Evolutionary conservation across 2,797 vertebrate genomes (phyloP).

Genomic region (Oreonectes daqikongensis): DNA sequence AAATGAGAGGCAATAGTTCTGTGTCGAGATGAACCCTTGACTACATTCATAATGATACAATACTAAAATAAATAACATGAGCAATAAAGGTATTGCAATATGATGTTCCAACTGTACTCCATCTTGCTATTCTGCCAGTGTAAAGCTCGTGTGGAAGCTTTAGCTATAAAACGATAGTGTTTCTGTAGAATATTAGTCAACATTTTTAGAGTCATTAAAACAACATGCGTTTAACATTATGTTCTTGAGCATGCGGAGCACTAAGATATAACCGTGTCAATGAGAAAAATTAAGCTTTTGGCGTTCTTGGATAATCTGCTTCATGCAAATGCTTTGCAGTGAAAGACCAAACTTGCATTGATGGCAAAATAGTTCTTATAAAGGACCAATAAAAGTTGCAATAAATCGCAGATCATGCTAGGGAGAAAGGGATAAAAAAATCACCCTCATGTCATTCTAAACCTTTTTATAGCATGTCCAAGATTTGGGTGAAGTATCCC

Average conservation of each 20-base stretch:
- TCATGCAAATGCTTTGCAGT: conserved; percentile 4
- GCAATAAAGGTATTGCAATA: conserved; percentile 51
- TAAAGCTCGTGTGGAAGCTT: conserved; percentile 31
- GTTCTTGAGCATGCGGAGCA: conserved; percentile 9
- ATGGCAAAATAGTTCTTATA: neutral
- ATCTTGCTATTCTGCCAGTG: conserved; percentile 1
- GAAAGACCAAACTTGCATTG: neutral
- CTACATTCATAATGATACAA: neutral
- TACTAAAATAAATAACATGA: conserved; percentile 9
- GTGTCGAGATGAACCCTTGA: conserved; percentile 1
- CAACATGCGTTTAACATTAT: conserved; percentile 7
- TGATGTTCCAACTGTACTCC: conserved; percentile 18
- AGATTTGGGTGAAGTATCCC: neutral
- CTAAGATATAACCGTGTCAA: neutral
- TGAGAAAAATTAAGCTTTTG: neutral
- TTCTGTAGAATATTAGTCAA: conserved; percentile 20
- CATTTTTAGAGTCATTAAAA: conserved; percentile 13
- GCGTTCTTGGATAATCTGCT: neutral
- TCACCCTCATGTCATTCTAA: too few species aligned
- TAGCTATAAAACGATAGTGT: conserved; percentile 18
- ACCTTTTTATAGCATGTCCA: neutral
- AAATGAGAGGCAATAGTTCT: conserved; percentile 5
- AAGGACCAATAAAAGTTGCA: neutral
- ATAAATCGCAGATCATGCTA: neutral
- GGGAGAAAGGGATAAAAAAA: neutral